Evolutionary conservation across 2,113 vertebrate species (phyloP).

Genomic region (Ammospiza caudacuta): DNA sequence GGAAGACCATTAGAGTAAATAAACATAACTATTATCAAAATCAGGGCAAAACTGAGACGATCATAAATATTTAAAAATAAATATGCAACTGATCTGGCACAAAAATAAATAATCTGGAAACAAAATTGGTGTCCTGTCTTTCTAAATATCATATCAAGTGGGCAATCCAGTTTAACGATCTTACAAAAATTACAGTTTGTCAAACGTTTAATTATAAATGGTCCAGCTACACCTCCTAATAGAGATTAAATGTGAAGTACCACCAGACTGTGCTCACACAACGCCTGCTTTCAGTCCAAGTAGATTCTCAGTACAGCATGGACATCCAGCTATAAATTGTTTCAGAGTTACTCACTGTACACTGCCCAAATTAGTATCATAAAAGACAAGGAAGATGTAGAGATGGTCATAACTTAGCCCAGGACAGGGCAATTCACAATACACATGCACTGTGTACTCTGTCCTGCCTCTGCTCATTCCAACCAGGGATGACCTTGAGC

Average conservation of each 20-base stretch:
- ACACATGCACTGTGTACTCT: background rate
- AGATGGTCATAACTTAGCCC: background rate
- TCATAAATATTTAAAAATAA: background rate
- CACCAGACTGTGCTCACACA: slow-evolving; percentile 40
- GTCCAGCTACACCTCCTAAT: slow-evolving; percentile 29
- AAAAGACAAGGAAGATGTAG: slow-evolving; percentile 27
- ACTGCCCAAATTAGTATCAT: slow-evolving; percentile 36
- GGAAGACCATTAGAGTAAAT: background rate
- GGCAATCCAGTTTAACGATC: background rate
- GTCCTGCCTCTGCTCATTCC: background rate
- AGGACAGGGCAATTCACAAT: background rate
- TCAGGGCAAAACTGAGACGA: background rate
- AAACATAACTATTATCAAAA: background rate
- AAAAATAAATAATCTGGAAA: background rate
- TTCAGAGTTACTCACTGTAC: slow-evolving; percentile 7
- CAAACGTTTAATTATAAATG: slow-evolving; percentile 19
- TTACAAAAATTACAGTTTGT: slow-evolving; percentile 2
- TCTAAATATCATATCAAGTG: background rate
- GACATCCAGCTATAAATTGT: slow-evolving; percentile 22
- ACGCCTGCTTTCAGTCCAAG: slow-evolving; percentile 37
- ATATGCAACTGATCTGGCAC: background rate
- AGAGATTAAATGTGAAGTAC: slow-evolving; percentile 56
- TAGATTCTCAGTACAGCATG: slow-evolving; percentile 20
- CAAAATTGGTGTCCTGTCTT: background rate
- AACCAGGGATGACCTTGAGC: background rate